A percentile compares a stretch with the other conserved stretches of the same genome.
phyloP scores from a whole-genome alignment of 2,113 vertebrate genomes.

The Tetrax tetrax region DNA sequence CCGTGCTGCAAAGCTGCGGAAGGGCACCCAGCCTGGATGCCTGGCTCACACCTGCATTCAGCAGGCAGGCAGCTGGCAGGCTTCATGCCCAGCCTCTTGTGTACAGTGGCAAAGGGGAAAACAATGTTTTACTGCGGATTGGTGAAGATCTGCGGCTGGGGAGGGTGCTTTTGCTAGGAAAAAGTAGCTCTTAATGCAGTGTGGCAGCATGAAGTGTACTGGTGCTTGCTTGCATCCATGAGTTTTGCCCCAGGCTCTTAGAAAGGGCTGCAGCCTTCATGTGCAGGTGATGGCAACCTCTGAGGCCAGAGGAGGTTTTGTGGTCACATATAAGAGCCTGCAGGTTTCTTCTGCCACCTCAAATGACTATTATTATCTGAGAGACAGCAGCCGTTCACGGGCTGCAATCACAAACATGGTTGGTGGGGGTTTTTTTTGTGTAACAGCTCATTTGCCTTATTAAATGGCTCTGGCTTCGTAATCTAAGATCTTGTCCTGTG shows the following conservation, averaged over 20 bases:
- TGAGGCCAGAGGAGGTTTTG: background rate
- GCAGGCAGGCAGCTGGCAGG: background rate
- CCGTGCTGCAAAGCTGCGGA: background rate
- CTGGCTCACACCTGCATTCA: background rate
- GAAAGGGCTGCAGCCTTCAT: background rate
- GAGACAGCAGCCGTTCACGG: background rate
- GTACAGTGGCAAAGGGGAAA: rapidly evolving
- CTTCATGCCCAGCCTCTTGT: background rate
- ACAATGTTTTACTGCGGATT: background rate
- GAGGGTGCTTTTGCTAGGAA: background rate
- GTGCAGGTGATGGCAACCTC: background rate
- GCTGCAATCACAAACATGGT: background rate
- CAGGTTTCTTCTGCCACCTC: background rate
- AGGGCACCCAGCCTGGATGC: background rate
- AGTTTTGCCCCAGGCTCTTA: rapidly evolving
- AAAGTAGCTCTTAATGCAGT: background rate
- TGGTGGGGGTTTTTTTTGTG: background rate
- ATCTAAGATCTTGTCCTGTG: background rate
- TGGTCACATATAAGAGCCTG: background rate
- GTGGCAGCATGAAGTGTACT: background rate
- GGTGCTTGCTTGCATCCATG: rapidly evolving
- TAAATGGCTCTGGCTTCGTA: background rate
- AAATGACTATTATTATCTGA: rapidly evolving
- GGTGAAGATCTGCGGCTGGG: background rate
- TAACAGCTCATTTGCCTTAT: background rate